These are phyloP conservation scores for Ischnura elegans DNA, from an alignment of 2,888 invertebrate genomes.

Conservation along the genomic window DNA sequence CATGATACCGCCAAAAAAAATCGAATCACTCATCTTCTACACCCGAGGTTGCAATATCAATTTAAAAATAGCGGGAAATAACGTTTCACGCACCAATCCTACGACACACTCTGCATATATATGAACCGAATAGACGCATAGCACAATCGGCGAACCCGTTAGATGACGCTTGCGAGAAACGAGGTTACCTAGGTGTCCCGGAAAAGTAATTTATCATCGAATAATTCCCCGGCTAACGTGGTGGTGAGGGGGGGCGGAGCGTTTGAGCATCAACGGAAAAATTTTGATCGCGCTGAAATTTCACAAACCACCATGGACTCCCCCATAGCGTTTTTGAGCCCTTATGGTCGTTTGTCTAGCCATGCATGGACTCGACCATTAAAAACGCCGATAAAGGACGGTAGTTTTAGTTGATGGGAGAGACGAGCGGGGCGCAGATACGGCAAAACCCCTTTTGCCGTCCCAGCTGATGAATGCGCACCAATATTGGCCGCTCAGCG, in stretches of 20 bases:
- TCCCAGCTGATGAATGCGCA: conserved; percentile 13
- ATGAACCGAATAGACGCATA: not conserved
- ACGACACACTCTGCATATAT: too few species aligned
- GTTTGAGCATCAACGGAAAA: not conserved
- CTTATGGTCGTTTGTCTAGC: not conserved
- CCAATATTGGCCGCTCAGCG: conserved; percentile 31
- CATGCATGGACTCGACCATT: not conserved
- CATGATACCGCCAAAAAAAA: too few species aligned
- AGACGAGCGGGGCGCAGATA: not conserved
- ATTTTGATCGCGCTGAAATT: not conserved
- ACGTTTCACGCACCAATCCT: too few species aligned
- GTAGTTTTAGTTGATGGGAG: not conserved
- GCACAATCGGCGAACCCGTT: too few species aligned
- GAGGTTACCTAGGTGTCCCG: not conserved
- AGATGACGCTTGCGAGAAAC: not conserved
- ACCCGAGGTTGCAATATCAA: too few species aligned
- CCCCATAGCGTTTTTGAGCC: not conserved
- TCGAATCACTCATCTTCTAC: too few species aligned
- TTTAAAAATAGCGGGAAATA: too few species aligned
- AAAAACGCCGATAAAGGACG: conserved; percentile 32
- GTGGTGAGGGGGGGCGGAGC: too few species aligned
- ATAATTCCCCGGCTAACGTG: too few species aligned
- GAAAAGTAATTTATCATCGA: too few species aligned
- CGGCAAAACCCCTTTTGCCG: not conserved
- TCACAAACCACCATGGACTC: not conserved